Base-by-base conservation (phyloP, 92 coral and sea anemone genomes). In the Epizoanthus rinbou region DNA sequence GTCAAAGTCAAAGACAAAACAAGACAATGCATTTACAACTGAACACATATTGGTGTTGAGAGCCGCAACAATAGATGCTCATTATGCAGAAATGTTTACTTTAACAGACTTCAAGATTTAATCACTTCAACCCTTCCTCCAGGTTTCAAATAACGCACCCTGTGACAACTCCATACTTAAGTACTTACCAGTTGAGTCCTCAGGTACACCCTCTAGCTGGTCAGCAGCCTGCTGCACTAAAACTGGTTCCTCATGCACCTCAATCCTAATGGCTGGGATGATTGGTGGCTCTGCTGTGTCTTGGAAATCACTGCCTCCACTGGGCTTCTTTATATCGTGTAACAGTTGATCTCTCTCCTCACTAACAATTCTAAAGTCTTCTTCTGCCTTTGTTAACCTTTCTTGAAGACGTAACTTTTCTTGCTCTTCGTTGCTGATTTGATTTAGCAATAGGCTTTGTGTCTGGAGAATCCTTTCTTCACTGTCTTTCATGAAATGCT, bases 391-490 rank as follows among this genome's bases (percentile, higher is more conserved):
- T 16, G 60, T 65, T n/a, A 90, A 76, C 63, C 85, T 90, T 33
- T 91, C 90, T 82, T 89, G 75, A 25, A 91, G 90, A 37, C 74
- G 87, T 56, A 78, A 53, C 63, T 88, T 91, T 41, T 92, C 97
- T 54, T 95, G 91, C 22, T 95, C 98, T 69, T 84, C 78, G 25
- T 86, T 75, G 52, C 90, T 88, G 43, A 95, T 88, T 76, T 93
- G 93, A 80, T 86, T 84, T 24, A 88, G 84, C 35, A 91, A 88
- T 43, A 87, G 64, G 37, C 86, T 89, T 70, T 92, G 94, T n/a
- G 84, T 86, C 18, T 90, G 94, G 5, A 94, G 91, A 71, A 93
- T 93, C 85, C 90, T 84, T 59, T 85, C 94, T 57, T 95, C 97
- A 68, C 89, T 93, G 80, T 95, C 98, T 21, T 85, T 81, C 7